Percentiles rank a stretch among this genome's conserved stretches.
Conservation (phyloP, 2,888 invertebrate species). For the Leptopilina syphax region DNA sequence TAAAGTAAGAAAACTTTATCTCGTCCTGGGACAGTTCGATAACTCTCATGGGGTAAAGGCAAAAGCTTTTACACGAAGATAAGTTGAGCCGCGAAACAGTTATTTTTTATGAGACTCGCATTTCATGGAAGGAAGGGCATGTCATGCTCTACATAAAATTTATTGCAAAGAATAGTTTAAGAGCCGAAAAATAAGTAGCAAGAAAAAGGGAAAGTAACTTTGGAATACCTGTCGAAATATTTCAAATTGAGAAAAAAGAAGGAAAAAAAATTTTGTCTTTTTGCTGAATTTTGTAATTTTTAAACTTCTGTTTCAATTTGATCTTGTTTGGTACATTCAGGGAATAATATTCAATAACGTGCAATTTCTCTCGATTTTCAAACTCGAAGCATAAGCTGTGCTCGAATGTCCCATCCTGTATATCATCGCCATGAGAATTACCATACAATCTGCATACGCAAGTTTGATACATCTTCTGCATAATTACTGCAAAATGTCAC, state of each 20-base stretch:
- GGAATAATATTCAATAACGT: constrained; percentile 23
- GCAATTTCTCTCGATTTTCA: constrained; percentile 31
- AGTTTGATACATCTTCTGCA: constrained; percentile 33
- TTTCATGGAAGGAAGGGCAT: constrained; percentile 11
- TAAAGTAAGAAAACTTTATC: constrained; percentile 31
- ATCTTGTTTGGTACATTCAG: constrained; percentile 33
- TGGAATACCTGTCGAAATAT: not conserved
- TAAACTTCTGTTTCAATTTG: not conserved
- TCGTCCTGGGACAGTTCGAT: constrained; percentile 27
- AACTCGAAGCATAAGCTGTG: not conserved
- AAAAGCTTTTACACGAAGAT: constrained; percentile 28
- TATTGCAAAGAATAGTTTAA: not conserved
- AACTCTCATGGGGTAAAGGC: constrained; percentile 30
- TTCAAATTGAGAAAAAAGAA: not conserved
- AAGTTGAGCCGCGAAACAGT: constrained; percentile 37
- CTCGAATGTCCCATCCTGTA: constrained; percentile 22
- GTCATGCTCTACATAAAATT: constrained; percentile 11
- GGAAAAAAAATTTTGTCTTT: not conserved
- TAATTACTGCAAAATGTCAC: constrained; percentile 31
- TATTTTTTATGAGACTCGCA: constrained; percentile 33
- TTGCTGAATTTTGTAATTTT: too few species aligned
- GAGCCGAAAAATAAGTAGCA: not conserved
- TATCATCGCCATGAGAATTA: constrained; percentile 37
- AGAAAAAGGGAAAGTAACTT: not conserved
- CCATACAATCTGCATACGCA: constrained; percentile 31